Percentiles rank a stretch among this genome's conserved stretches.
Conservation (phyloP, 2,797 vertebrate genomes). For the Anguilla marmorata region DNA sequence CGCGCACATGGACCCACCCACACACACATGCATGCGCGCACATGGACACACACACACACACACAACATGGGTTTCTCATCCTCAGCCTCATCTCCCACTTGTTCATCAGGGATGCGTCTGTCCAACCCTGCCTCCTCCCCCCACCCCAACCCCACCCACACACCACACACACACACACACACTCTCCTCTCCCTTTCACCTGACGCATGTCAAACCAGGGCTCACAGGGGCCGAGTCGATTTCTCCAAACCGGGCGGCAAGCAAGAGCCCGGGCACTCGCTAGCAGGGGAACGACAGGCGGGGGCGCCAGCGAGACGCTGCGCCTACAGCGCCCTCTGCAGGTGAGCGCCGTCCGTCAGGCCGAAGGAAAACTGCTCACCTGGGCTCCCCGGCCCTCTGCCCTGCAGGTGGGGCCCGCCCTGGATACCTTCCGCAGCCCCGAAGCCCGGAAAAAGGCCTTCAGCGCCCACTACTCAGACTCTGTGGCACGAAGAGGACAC, state of each 20-base stretch:
- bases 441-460: slow-evolving; percentile 60
- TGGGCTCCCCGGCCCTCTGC: slow-evolving; percentile 23
- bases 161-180: slow-evolving; percentile 20
- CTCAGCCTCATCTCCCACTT: neutral
- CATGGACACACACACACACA: neutral
- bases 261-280: neutral
- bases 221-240: neutral
- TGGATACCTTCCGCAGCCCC: slow-evolving; percentile 78
- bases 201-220: slow-evolving; percentile 19
- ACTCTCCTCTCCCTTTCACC: neutral
- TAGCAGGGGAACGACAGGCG: neutral
- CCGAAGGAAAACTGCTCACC: neutral
- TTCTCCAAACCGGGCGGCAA: slow-evolving; percentile 16
- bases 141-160: neutral
- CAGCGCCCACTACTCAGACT: slow-evolving; percentile 63
- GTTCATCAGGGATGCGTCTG: neutral
- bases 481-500: slow-evolving; percentile 50
- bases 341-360: neutral
- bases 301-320: neutral
- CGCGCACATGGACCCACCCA: neutral
- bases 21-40: neutral
- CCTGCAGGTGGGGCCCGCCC: slow-evolving; percentile 71
- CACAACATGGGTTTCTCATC: neutral
- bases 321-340: neutral
- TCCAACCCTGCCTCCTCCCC: neutral